A percentile compares a stretch with the other conserved stretches of the same genome.
These are phyloP conservation scores for Dinocampus coccinellae DNA, from an alignment of 2,888 invertebrate species.

Conservation along the genomic window DNA sequence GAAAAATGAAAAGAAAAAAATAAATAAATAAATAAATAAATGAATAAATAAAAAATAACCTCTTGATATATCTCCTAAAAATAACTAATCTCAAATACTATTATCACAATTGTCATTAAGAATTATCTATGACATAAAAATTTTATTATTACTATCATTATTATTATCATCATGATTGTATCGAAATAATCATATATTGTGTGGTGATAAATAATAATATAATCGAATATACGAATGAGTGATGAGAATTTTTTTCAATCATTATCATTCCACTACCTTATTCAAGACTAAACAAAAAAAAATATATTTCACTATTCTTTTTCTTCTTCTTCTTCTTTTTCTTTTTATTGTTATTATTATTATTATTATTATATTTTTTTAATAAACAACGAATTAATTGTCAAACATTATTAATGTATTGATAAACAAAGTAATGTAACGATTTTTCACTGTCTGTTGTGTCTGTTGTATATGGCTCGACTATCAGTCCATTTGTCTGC, in stretches of 20 bases:
- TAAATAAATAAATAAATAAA: too few relatives aligned
- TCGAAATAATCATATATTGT: neutral
- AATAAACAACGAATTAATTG: conserved; percentile 23
- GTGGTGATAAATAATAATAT: neutral
- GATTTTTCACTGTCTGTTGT: conserved; percentile 54
- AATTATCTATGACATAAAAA: neutral
- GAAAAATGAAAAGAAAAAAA: neutral
- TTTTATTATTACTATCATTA: conserved; percentile 1
- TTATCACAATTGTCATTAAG: neutral
- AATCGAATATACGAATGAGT: neutral
- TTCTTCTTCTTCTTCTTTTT: neutral
- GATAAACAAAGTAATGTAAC: conserved; percentile 38
- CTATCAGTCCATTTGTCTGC: conserved; percentile 55
- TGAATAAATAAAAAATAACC: too few relatives aligned
- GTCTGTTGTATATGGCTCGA: conserved; percentile 54
- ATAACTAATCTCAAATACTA: neutral
- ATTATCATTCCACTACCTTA: neutral
- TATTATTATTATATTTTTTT: too few relatives aligned
- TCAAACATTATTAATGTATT: conserved; percentile 9
- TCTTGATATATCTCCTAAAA: too few relatives aligned
- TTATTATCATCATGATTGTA: conserved; percentile 3
- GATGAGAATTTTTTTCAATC: neutral
- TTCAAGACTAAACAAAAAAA: neutral
- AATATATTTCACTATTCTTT: neutral
- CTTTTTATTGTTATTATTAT: too few relatives aligned